Conservation (phyloP, 2,888 invertebrate species). For the Apotomis turbidana region DNA sequence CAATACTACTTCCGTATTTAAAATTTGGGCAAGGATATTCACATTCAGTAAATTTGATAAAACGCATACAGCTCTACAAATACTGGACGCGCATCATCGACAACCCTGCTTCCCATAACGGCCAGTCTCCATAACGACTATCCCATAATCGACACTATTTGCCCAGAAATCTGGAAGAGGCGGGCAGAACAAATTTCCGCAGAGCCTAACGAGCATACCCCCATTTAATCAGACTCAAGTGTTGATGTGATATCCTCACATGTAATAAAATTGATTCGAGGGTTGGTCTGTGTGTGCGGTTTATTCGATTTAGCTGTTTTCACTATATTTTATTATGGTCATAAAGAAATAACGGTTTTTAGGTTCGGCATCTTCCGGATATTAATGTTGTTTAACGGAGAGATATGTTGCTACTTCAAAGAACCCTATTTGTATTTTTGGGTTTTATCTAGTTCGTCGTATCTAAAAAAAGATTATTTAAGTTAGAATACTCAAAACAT, state of each 20-base stretch:
- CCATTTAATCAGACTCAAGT: conserved; percentile 75
- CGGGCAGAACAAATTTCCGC: conserved; percentile 65
- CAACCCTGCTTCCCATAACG: conserved; percentile 29
- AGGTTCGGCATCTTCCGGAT: neutral
- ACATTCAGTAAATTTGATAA: neutral
- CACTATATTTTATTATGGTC: conserved; percentile 19
- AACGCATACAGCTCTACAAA: neutral
- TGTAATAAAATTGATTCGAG: conserved; percentile 34
- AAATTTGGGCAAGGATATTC: neutral
- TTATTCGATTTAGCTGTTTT: conserved; percentile 13
- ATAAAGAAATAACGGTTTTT: conserved; percentile 20
- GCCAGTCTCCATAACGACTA: conserved; percentile 35
- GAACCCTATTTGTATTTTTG: neutral
- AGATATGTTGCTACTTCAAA: neutral
- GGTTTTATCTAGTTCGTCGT: no score
- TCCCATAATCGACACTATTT: conserved; percentile 55
- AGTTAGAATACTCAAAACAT: no score
- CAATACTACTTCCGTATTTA: neutral
- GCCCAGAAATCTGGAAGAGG: conserved; percentile 61
- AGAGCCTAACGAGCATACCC: conserved; percentile 66
- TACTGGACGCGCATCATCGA: neutral
- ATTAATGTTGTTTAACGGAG: neutral
- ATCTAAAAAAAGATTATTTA: no score
- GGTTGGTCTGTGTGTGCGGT: conserved; percentile 29
- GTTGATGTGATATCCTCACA: conserved; percentile 64